A percentile compares a stretch with the other conserved stretches of the same genome.
These are phyloP conservation scores for Mormyrus proboscirostris DNA, from an alignment of 2,797 vertebrate species.

Conservation along the genomic window DNA sequence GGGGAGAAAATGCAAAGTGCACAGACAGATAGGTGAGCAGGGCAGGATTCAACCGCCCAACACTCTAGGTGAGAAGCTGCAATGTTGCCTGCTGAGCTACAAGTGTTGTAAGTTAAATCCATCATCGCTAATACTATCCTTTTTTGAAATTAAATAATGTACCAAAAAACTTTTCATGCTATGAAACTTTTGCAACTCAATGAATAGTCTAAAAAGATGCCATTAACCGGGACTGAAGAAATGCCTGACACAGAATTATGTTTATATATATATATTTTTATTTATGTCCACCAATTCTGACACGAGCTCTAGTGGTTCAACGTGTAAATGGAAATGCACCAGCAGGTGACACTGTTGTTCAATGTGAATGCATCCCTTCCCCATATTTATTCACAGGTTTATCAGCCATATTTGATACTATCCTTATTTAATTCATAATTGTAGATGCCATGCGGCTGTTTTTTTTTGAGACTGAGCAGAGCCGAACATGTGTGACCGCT, in stretches of 20 bases:
- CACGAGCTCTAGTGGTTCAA: conserved; percentile 28
- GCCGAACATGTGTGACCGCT: neutral
- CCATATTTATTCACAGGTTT: neutral
- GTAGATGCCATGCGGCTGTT: neutral
- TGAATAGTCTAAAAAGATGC: neutral
- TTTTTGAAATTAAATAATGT: neutral
- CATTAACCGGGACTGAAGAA: neutral
- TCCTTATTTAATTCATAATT: neutral
- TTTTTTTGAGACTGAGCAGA: neutral
- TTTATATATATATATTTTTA: neutral
- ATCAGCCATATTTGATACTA: neutral
- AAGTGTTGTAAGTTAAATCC: neutral
- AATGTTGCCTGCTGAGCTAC: neutral
- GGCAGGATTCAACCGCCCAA: neutral
- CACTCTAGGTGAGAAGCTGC: neutral
- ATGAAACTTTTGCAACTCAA: neutral
- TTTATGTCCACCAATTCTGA: neutral
- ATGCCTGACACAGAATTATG: neutral
- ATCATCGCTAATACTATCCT: neutral
- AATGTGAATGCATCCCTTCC: conserved; percentile 34
- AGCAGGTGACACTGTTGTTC: conserved; percentile 67
- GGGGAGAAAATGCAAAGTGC: neutral
- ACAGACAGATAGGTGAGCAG: neutral
- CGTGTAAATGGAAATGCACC: conserved; percentile 30
- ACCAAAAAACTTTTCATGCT: neutral